Base-by-base conservation (phyloP, 2,797 vertebrate genomes). In the Thamnophis elegans region DNA sequence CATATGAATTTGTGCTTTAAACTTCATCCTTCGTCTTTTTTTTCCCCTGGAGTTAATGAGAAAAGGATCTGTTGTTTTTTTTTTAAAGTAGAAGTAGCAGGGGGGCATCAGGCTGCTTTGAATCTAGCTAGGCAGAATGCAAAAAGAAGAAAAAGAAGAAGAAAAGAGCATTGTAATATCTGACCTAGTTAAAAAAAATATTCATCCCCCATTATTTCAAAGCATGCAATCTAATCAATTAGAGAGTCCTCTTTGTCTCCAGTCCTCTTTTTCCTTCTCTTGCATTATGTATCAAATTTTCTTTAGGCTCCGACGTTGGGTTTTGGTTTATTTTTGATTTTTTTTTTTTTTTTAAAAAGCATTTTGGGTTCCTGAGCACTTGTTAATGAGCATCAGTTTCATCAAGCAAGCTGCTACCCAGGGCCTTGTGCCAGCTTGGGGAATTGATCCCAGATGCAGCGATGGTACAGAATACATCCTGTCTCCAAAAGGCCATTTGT, bases 1-100 rank as follows among this genome's bases (percentile, higher is more conserved):
- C 92, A 0, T 0, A 56, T 47, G 73, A 78, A 47, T 94, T 91
- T 65, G 86, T 86, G 28, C 89, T 93, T 94, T 14, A 0, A 53
- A 59, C 42, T 86, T 95, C 94, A 93, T 91, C n/a, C 85, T 68
- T 68, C 86, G 36, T 3, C 54, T 54, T 54, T 58, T 58, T 20
- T 59, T 93, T 20, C 86, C 53, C 92, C 32, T 92, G 78, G 16
- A 58, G 59, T 65, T 89, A 65, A 90, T n/a, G 59, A 59, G 56
- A 89, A 88, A 91, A 86, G 60, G 59, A 7, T 16, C 59, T 62
- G 18, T n/a, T n/a, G 14, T n/a, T 92, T 58, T 56, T 65, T 65
- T 68, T 78, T 47, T 22, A 0, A 47, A 82, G 73, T 47, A 82
- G 73, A 82, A 82, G 36, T 25, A 47, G 73, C 20, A 0, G 0